phyloP scores from a whole-genome alignment of 1,140 invertebrate genomes.

The Plodia interpunctella region DNA sequence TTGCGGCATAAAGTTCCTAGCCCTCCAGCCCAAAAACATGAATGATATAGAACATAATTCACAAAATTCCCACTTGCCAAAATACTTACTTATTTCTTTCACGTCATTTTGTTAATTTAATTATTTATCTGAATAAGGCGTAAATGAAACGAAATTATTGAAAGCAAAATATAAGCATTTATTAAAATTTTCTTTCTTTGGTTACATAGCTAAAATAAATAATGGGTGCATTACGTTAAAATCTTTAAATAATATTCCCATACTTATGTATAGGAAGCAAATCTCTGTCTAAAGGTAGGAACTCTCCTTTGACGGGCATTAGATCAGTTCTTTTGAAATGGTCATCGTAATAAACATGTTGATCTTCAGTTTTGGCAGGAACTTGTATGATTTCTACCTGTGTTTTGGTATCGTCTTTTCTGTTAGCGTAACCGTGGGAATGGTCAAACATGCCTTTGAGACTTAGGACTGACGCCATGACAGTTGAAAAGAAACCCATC shows the following conservation, averaged over 20 bases:
- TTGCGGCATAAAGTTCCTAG: no score
- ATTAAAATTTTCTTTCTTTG: no score
- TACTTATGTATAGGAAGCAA: not conserved
- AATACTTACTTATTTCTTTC: no score
- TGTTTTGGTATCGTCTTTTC: conserved; percentile 56
- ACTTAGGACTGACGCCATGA: conserved; percentile 56
- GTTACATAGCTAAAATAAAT: not conserved
- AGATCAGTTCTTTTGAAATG: conserved; percentile 38
- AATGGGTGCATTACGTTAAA: conserved; percentile 6
- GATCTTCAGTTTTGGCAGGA: conserved; percentile 43
- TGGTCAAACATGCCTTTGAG: conserved; percentile 57
- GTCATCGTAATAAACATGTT: conserved; percentile 42
- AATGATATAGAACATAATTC: no score
- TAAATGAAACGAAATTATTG: no score
- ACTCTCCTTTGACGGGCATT: conserved; percentile 13
- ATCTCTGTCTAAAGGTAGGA: not conserved
- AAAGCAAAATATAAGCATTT: no score
- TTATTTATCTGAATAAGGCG: no score
- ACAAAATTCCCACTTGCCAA: no score
- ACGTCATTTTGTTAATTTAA: no score
- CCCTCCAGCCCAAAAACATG: no score
- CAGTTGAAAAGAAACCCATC: conserved; percentile 61
- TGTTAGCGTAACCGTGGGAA: conserved; percentile 39
- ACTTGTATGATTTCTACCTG: conserved; percentile 64
- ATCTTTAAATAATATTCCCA: not conserved